These are phyloP conservation scores for Drosophila prosaltans DNA, from an alignment of 1,140 invertebrate genomes.

Conservation along the genomic window DNA sequence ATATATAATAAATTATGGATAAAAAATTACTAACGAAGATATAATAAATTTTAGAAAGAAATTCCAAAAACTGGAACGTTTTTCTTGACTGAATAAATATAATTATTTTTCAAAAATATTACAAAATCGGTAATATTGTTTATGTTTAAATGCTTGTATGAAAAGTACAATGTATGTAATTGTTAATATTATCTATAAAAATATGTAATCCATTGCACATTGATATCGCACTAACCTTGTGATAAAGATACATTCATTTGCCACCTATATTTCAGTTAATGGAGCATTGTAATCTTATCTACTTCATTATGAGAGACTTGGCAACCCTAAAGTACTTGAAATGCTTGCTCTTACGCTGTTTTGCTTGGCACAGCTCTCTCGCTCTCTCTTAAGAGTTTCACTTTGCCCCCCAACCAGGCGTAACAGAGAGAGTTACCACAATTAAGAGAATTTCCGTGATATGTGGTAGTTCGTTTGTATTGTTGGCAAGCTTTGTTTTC, in stretches of 20 bases:
- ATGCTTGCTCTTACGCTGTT: neutral
- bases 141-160: too few species aligned
- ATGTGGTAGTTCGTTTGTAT: neutral
- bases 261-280: too few species aligned
- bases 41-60: too few species aligned
- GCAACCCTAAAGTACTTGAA: slow-evolving; percentile 22
- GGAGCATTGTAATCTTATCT: slow-evolving; percentile 15
- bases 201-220: slow-evolving; percentile 24
- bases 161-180: neutral
- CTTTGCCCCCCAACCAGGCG: too few species aligned
- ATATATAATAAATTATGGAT: too few species aligned
- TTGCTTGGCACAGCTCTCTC: slow-evolving; percentile 14
- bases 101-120: too few species aligned
- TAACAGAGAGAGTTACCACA: too few species aligned
- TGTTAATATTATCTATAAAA: neutral
- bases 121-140: too few species aligned
- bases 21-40: too few species aligned
- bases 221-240: slow-evolving; percentile 42
- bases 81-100: too few species aligned
- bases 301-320: neutral
- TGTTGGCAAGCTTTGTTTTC: slow-evolving; percentile 13
- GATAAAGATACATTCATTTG: neutral
- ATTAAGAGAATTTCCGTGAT: slow-evolving; percentile 27
- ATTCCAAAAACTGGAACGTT: too few species aligned
- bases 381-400: slow-evolving; percentile 18